Conservation (phyloP, 2,113 vertebrate species). For the Hippocampus mohnikei region DNA sequence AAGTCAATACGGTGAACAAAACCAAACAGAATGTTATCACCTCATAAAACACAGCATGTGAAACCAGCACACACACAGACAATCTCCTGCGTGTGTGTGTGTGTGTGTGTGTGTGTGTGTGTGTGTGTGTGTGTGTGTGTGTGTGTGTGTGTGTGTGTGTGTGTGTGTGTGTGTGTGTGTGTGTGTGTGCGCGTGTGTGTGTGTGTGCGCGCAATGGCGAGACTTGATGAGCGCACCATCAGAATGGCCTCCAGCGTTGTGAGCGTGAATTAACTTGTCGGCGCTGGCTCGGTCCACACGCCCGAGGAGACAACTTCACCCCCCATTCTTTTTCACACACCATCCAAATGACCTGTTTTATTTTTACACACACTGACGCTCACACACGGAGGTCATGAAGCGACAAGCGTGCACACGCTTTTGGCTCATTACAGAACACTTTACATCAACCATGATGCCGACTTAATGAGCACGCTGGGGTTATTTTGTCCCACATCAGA, state of each 20-base stretch:
- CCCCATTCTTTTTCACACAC: slow-evolving; percentile 4
- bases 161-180: not conserved
- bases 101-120: not conserved
- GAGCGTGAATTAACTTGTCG: slow-evolving; percentile 37
- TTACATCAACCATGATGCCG: not conserved
- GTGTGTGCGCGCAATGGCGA: not conserved
- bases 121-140: not conserved
- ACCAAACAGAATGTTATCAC: not conserved
- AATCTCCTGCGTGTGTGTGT: not conserved
- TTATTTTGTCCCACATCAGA: not conserved
- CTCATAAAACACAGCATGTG: not conserved
- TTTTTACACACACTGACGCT: slow-evolving; percentile 6
- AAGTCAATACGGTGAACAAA: not conserved
- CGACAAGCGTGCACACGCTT: not conserved
- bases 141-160: not conserved
- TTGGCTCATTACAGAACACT: not conserved
- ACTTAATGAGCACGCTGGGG: not conserved
- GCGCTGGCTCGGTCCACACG: slow-evolving; percentile 22
- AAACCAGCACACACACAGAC: not conserved
- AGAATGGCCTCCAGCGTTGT: slow-evolving; percentile 45
- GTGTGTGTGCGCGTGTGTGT: not conserved
- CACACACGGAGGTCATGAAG: not conserved
- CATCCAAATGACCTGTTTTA: slow-evolving; percentile 37
- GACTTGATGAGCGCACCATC: slow-evolving; percentile 51
- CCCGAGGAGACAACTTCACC: slow-evolving; percentile 49